Evolutionary conservation across 2,888 invertebrate genomes (phyloP).

Genomic region (Hanleya hanleyi): DNA sequence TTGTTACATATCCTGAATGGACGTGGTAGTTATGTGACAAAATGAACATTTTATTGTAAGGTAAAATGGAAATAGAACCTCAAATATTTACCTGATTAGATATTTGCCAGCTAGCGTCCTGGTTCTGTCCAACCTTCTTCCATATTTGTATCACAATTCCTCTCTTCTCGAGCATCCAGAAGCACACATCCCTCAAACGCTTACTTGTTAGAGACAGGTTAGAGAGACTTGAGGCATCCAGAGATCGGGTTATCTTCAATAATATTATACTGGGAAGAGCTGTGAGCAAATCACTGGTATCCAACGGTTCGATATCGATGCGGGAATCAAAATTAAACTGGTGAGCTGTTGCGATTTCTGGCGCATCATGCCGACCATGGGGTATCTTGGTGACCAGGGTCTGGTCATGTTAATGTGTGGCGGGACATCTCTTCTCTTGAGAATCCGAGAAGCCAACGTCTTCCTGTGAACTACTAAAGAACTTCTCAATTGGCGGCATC

Average conservation of each 20-base stretch:
- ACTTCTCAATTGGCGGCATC: constrained; percentile 8
- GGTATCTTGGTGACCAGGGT: no score
- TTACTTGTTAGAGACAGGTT: constrained; percentile 74
- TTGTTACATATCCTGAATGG: no score
- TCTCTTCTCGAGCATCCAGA: constrained; percentile 72
- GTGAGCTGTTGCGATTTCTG: constrained; percentile 57
- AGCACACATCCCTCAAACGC: constrained; percentile 73
- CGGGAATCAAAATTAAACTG: constrained; percentile 46
- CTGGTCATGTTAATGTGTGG: no score
- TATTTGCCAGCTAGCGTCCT: constrained; percentile 60
- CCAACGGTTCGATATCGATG: constrained; percentile 8
- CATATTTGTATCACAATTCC: constrained; percentile 75
- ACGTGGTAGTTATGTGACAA: no score
- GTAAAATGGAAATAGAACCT: no score
- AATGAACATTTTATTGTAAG: no score
- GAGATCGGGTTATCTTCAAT: constrained; percentile 69
- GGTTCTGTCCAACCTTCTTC: constrained; percentile 62
- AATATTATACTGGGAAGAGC: constrained; percentile 75
- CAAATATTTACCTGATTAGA: constrained; percentile 68
- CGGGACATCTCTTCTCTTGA: no score
- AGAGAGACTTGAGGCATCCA: constrained; percentile 75
- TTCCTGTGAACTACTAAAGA: no score
- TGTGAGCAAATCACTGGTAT: constrained; percentile 21
- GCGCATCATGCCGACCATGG: no score
- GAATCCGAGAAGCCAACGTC: no score